Percentiles rank a stretch among this genome's conserved stretches.
Conservation (phyloP, 2,113 vertebrate genomes). For the Lampris megalopsis region DNA sequence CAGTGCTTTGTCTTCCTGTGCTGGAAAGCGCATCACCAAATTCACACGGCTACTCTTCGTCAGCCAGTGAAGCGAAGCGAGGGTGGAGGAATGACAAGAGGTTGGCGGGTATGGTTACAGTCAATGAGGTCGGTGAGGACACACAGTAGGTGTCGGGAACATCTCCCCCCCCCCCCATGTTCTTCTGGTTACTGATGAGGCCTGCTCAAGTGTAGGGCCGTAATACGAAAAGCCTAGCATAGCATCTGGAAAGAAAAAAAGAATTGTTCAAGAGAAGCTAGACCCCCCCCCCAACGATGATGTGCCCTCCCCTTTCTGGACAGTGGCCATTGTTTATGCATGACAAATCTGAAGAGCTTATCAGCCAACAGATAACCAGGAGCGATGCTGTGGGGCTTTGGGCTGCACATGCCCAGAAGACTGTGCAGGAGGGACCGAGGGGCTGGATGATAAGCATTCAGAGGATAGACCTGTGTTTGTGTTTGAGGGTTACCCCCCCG, state of each 20-base stretch:
- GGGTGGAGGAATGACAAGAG: slow-evolving; percentile 5
- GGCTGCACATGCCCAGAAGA: slow-evolving; percentile 39
- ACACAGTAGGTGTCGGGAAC: slow-evolving; percentile 7
- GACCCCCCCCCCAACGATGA: not conserved
- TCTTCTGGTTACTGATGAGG: slow-evolving; percentile 26
- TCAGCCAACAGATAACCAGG: slow-evolving; percentile 45
- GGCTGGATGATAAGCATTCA: slow-evolving; percentile 45
- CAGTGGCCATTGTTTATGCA: not conserved
- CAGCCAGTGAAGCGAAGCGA: slow-evolving; percentile 6
- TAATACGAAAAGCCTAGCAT: slow-evolving; percentile 15
- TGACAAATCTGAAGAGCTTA: slow-evolving; percentile 48
- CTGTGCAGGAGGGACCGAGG: slow-evolving; percentile 25
- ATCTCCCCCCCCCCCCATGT: slow-evolving; percentile 1
- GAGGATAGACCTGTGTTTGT: slow-evolving; percentile 59
- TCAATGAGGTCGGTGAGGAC: slow-evolving; percentile 9
- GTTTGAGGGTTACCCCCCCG: slow-evolving; percentile 24
- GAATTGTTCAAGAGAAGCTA: not conserved
- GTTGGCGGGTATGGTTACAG: not conserved
- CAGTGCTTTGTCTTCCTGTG: not conserved
- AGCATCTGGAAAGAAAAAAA: not conserved
- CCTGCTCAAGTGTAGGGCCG: slow-evolving; percentile 4
- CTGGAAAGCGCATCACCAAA: slow-evolving; percentile 10
- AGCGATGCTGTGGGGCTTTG: slow-evolving; percentile 12
- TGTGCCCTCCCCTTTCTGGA: slow-evolving; percentile 10
- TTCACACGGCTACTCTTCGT: not conserved